A percentile compares a stretch with the other conserved stretches of the same genome.
phyloP scores from a whole-genome alignment of 2,888 invertebrate species.

The Thyatira batis region DNA sequence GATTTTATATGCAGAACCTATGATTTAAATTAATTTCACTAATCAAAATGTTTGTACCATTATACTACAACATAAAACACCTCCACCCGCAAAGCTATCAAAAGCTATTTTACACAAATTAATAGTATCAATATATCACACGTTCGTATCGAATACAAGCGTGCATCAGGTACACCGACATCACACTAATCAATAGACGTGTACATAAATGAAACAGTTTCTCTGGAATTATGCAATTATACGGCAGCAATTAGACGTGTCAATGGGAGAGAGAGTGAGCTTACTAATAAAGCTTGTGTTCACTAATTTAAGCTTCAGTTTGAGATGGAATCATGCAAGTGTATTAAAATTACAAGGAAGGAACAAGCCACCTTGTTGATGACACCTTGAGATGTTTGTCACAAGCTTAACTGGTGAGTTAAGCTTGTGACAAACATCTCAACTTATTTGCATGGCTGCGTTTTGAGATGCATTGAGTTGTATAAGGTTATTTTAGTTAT shows the following conservation, averaged over 20 bases:
- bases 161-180: constrained; percentile 15
- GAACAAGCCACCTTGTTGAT: constrained; percentile 50
- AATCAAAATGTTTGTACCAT: no score
- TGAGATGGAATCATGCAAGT: constrained; percentile 19
- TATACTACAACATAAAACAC: constrained; percentile 23
- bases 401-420: no score
- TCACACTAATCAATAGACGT: constrained; percentile 24
- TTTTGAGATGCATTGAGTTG: background rate
- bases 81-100: background rate
- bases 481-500: background rate
- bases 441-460: constrained; percentile 42
- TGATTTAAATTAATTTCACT: no score
- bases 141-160: constrained; percentile 12
- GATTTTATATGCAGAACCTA: no score
- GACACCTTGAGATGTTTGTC: no score
- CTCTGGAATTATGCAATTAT: constrained; percentile 45
- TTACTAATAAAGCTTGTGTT: constrained; percentile 41
- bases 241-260: constrained; percentile 40
- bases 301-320: constrained; percentile 30
- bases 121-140: constrained; percentile 7
- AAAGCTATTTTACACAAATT: constrained; percentile 8
- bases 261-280: constrained; percentile 26
- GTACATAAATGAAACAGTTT: constrained; percentile 29
- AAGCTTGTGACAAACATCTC: constrained; percentile 41
- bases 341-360: constrained; percentile 64